Base-by-base conservation (phyloP, 2,113 vertebrate genomes). In the Onychostruthus taczanowskii region DNA sequence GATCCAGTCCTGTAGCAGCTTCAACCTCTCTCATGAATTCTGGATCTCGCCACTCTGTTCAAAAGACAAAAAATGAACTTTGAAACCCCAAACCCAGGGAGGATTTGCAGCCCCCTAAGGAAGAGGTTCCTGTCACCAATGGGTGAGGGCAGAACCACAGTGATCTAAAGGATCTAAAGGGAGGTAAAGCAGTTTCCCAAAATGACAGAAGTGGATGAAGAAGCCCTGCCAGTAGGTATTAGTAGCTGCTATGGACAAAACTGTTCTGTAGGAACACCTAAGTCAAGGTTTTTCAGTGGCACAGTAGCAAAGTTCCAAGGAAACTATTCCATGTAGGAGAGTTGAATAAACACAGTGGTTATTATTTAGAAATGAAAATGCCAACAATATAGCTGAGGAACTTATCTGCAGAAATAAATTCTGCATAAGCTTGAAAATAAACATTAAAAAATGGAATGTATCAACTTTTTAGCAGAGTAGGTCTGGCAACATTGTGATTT, bases 1-100 rank as follows among this genome's bases (percentile, higher is more conserved):
- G 98, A 92, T 99, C 97, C 59, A 98, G 86, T 30, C 99, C 99
- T 0, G 98, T 99, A 13, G 98, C 98, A 6, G 98, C 98, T 95
- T 99, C 99, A 33, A 99, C 97, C 28, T 99, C 99, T 63, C 98
- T 98, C 99, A 99, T 98, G 79, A 99, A 97, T 87, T 99, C 98
- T 2, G 98, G 97, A 55, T 99, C 99, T 75, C 95, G 96, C 99
- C 99, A 99, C 59, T 98, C 99, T 99, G 85, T 79, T 84, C 31
- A 73, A 84, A 86, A 95, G 26, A 83, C 11, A 81, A 76, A 69
- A 10, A 5, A 79, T 0, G 7, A 23, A 43, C 22, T 73, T 23
- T 61, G 37, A 84, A 93, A 74, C 43, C 30, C 43, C 43, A 69
- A 50, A 50, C 12, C 4, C 35, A 49, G 41, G 35, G 4, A n/a